Evolutionary conservation across 2,797 vertebrate genomes (phyloP).

Genomic region (Okamejei kenojei): DNA sequence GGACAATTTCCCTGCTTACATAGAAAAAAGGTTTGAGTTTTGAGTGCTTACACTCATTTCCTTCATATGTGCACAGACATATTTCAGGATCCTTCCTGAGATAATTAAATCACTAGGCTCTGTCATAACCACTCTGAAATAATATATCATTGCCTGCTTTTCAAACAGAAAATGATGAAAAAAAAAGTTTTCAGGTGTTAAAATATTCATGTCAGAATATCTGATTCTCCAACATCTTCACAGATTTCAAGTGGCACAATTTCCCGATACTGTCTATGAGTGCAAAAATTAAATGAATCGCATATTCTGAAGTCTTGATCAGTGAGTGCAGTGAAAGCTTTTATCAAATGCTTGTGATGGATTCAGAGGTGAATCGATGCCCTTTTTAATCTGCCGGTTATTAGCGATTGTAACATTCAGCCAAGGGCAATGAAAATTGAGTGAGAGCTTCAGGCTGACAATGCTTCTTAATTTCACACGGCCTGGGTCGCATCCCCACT

Average conservation of each 20-base stretch:
- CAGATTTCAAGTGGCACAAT: slow-evolving; percentile 5
- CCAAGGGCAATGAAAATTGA: slow-evolving; percentile 3
- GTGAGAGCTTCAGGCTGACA: neutral
- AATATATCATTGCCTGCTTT: slow-evolving; percentile 11
- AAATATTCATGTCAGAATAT: slow-evolving; percentile 28
- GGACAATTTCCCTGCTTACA: neutral
- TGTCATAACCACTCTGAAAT: neutral
- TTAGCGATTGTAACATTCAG: slow-evolving; percentile 2
- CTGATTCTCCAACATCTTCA: neutral
- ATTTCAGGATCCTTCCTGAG: neutral
- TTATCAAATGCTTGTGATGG: neutral
- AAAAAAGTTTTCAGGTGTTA: neutral
- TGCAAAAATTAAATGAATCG: slow-evolving; percentile 6
- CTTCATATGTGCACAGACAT: neutral
- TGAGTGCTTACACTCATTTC: neutral
- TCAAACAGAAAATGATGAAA: neutral
- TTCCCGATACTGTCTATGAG: neutral
- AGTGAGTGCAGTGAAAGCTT: neutral
- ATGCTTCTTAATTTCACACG: neutral
- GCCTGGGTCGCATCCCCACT: neutral
- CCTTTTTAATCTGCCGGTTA: neutral
- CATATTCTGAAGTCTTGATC: neutral
- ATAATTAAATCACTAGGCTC: neutral
- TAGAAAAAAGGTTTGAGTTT: neutral
- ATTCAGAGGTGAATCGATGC: slow-evolving; percentile 7